phyloP scores from a whole-genome alignment of 2,888 invertebrate species.

The Endomychus coccineus region DNA sequence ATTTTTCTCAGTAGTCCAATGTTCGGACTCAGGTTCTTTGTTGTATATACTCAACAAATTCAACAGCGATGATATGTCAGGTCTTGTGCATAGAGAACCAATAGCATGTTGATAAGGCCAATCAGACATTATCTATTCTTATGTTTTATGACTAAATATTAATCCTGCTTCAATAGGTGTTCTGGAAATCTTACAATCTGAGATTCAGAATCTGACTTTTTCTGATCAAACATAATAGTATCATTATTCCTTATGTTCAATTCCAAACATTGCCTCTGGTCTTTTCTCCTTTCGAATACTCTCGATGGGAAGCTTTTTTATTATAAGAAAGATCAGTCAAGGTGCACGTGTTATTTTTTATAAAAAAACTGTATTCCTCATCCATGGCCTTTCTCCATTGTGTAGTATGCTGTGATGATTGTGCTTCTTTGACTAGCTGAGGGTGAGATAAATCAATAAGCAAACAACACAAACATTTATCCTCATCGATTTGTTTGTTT shows the following conservation, averaged over 20 bases:
- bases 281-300: too few relatives aligned
- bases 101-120: slow-evolving; percentile 1
- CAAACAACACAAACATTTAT: too few relatives aligned
- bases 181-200: neutral
- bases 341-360: too few relatives aligned
- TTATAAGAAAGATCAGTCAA: too few relatives aligned
- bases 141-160: neutral
- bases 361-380: too few relatives aligned
- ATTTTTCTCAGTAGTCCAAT: slow-evolving; percentile 2
- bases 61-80: neutral
- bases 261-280: slow-evolving; percentile 1
- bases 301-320: too few relatives aligned
- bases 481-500: too few relatives aligned
- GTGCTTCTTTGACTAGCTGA: too few relatives aligned
- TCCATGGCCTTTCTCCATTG: too few relatives aligned
- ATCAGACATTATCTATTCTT: too few relatives aligned
- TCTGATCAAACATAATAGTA: neutral
- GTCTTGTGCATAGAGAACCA: neutral
- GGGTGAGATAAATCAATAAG: too few relatives aligned
- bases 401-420: too few relatives aligned
- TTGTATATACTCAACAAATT: neutral
- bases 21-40: slow-evolving; percentile 5
- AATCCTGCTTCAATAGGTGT: neutral
- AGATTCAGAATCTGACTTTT: neutral
- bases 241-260: neutral